Percentiles rank a stretch among this genome's conserved stretches.
Evolutionary conservation across 92 coral and sea anemone species (phyloP).

Genomic region (Pocillopora meandrina): DNA sequence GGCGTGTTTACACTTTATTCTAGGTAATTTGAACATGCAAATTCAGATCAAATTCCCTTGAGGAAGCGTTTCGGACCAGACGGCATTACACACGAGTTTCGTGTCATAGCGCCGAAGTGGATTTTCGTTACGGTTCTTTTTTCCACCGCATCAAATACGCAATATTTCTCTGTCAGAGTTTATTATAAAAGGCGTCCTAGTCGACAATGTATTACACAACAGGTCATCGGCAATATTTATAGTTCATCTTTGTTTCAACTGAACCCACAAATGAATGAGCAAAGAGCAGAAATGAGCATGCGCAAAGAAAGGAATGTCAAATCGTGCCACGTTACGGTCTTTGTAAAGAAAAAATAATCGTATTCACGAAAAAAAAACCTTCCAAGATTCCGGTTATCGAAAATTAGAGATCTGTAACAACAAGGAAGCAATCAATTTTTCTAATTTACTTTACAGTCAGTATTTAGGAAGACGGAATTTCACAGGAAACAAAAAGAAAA

Average conservation of each 20-base stretch:
- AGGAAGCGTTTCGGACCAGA: constrained; percentile 12
- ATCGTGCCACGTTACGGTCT: constrained; percentile 7
- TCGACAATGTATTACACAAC: not conserved
- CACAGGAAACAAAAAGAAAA: not conserved
- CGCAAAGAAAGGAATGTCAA: not conserved
- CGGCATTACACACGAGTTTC: not conserved
- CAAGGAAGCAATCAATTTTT: not conserved
- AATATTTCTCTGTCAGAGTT: not conserved
- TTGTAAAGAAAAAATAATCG: not conserved
- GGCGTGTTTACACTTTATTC: constrained; percentile 28
- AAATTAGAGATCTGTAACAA: not conserved
- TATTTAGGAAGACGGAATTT: not conserved
- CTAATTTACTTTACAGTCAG: not conserved
- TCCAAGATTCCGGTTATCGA: not conserved
- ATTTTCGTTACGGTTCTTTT: not conserved
- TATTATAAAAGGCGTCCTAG: not conserved
- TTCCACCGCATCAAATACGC: not conserved
- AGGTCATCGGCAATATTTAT: constrained; percentile 3
- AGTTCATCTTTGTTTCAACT: not conserved
- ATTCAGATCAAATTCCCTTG: constrained; percentile 32
- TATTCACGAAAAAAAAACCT: not conserved
- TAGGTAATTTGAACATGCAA: constrained; percentile 14
- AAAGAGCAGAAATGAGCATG: not conserved
- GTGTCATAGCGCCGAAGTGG: not conserved
- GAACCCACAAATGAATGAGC: constrained; percentile 1